These are phyloP conservation scores for Eumerus sabulonum DNA, from an alignment of 2,888 invertebrate genomes.

Conservation along the genomic window DNA sequence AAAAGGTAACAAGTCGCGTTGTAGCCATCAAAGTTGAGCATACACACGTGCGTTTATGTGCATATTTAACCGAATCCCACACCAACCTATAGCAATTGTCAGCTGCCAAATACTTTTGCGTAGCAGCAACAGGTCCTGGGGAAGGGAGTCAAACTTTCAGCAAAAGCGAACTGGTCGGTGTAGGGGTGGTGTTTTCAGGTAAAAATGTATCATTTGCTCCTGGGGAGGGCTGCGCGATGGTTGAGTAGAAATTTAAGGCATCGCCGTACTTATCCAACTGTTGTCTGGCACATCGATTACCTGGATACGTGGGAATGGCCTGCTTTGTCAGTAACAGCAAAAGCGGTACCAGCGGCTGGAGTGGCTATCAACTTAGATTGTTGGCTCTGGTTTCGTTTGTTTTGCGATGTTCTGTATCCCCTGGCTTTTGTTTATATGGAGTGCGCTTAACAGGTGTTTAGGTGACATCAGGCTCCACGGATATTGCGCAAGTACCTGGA, in stretches of 20 bases:
- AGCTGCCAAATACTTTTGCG: neutral
- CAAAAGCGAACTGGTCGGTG: too few relatives aligned
- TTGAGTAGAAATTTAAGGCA: constrained; percentile 1
- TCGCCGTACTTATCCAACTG: constrained; percentile 7
- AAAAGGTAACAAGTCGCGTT: constrained; percentile 14
- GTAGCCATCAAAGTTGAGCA: constrained; percentile 28
- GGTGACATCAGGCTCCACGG: too few relatives aligned
- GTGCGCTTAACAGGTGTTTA: too few relatives aligned
- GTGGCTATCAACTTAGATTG: constrained; percentile 18
- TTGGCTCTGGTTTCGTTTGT: neutral
- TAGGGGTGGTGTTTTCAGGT: neutral
- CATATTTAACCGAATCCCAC: neutral
- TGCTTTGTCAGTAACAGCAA: constrained; percentile 10
- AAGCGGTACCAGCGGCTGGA: neutral
- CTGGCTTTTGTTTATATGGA: too few relatives aligned
- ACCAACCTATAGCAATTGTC: neutral
- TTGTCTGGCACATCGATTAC: constrained; percentile 27
- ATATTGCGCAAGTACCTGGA: too few relatives aligned
- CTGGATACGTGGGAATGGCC: neutral
- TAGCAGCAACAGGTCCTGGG: too few relatives aligned
- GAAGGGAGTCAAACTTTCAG: too few relatives aligned
- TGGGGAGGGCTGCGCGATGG: too few relatives aligned
- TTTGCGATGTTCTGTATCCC: too few relatives aligned
- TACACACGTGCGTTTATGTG: neutral
- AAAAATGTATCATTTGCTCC: too few relatives aligned